phyloP scores from a whole-genome alignment of 2,113 vertebrate species.

The Cygnus buccinator region DNA sequence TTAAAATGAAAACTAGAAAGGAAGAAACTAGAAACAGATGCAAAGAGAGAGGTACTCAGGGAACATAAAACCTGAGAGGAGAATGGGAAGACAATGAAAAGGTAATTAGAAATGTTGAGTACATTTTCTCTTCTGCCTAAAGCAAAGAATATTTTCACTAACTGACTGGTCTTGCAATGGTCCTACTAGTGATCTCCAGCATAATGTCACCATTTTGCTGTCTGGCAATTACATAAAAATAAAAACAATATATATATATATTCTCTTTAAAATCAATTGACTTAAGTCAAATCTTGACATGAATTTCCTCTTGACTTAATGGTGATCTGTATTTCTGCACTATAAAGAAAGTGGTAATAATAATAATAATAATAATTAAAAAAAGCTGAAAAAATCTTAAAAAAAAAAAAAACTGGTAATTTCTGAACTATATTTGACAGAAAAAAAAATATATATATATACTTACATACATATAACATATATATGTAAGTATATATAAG shows the following conservation, averaged over 20 bases:
- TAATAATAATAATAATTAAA: background rate
- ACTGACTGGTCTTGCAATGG: background rate
- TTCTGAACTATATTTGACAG: accelerated
- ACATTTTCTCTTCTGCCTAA: background rate
- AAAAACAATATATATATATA: background rate
- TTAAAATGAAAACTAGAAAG: background rate
- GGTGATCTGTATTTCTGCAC: background rate
- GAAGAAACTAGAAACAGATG: background rate
- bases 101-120: background rate
- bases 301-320: background rate
- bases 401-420: background rate
- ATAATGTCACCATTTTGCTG: background rate
- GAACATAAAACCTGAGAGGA: background rate
- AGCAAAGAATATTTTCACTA: background rate
- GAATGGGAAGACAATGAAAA: background rate
- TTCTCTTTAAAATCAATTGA: background rate
- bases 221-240: background rate
- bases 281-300: background rate
- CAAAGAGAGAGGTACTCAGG: background rate
- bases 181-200: background rate
- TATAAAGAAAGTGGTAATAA: background rate
- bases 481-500: too few relatives aligned
- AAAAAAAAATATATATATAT: background rate
- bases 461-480: too few relatives aligned
- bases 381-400: too few relatives aligned